Evolutionary conservation across 2,113 vertebrate species (phyloP).

Genomic region (Mustela nigripes): DNA sequence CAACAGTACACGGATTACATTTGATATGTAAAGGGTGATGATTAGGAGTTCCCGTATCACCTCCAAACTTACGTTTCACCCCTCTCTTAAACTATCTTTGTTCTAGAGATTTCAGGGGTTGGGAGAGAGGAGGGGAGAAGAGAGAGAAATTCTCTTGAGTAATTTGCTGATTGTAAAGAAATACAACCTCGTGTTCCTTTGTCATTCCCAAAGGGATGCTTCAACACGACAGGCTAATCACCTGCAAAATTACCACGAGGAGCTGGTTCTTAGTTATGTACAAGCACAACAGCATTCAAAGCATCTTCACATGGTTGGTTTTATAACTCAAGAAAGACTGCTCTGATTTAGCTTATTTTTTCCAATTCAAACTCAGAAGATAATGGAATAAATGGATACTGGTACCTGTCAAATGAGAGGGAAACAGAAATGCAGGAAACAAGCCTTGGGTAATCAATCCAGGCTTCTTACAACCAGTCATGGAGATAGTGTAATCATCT

Average conservation of each 20-base stretch:
- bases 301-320: slow-evolving; percentile 55
- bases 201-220: slow-evolving; percentile 67
- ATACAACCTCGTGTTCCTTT: slow-evolving; percentile 29
- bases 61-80: not conserved
- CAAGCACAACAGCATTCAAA: slow-evolving; percentile 39
- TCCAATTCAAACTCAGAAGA: slow-evolving; percentile 52
- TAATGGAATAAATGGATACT: slow-evolving; percentile 55
- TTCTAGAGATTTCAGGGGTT: not conserved
- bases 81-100: slow-evolving; percentile 15
- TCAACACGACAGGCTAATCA: slow-evolving; percentile 67
- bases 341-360: slow-evolving; percentile 71
- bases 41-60: not conserved
- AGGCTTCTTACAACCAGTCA: not conserved
- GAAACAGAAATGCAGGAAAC: slow-evolving; percentile 39
- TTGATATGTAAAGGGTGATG: not conserved
- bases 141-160: not conserved
- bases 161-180: slow-evolving; percentile 61
- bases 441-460: slow-evolving; percentile 53
- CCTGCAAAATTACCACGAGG: slow-evolving; percentile 67
- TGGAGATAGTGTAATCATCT: not conserved
- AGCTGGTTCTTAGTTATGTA: slow-evolving; percentile 63
- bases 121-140: not conserved
- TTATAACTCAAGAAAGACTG: slow-evolving; percentile 69
- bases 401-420: slow-evolving; percentile 63
- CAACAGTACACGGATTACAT: not conserved